Evolutionary conservation across 2,888 invertebrate genomes (phyloP).

Genomic region (Chaetogeoica ovagalla): DNA sequence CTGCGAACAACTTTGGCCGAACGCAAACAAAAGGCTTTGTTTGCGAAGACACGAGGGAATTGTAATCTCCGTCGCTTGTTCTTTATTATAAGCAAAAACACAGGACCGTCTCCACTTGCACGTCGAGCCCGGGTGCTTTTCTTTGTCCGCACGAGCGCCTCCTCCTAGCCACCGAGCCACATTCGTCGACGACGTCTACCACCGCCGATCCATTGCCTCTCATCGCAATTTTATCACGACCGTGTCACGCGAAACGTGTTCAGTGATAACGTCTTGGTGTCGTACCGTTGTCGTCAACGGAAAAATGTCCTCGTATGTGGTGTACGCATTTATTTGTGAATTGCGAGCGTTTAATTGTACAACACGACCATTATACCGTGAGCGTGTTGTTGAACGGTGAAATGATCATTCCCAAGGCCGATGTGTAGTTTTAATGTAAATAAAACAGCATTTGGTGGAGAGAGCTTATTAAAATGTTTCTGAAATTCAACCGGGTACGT

Average conservation of each 20-base stretch:
- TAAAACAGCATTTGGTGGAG: too few species aligned
- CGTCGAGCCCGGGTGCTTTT: not conserved
- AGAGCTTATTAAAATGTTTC: too few species aligned
- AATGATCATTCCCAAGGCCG: too few species aligned
- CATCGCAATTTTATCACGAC: not conserved
- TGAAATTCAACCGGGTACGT: too few species aligned
- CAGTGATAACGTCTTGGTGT: slow-evolving; percentile 1
- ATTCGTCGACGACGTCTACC: not conserved
- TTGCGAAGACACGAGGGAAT: not conserved
- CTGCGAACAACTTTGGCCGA: slow-evolving; percentile 3
- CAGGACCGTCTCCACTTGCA: not conserved
- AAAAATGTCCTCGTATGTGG: not conserved
- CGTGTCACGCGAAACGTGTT: not conserved
- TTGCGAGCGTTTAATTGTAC: not conserved
- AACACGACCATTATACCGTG: too few species aligned
- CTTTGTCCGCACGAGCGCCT: not conserved
- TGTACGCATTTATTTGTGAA: too few species aligned
- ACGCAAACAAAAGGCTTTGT: slow-evolving; percentile 26
- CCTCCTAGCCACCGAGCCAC: not conserved
- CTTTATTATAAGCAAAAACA: slow-evolving; percentile 26
- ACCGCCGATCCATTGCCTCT: not conserved
- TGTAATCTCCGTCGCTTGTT: slow-evolving; percentile 17
- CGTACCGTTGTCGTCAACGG: not conserved
- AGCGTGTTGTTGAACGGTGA: not conserved
- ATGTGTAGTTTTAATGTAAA: too few species aligned